Base-by-base conservation (phyloP, 92 coral and sea anemone species). In the Porites cylindrica region DNA sequence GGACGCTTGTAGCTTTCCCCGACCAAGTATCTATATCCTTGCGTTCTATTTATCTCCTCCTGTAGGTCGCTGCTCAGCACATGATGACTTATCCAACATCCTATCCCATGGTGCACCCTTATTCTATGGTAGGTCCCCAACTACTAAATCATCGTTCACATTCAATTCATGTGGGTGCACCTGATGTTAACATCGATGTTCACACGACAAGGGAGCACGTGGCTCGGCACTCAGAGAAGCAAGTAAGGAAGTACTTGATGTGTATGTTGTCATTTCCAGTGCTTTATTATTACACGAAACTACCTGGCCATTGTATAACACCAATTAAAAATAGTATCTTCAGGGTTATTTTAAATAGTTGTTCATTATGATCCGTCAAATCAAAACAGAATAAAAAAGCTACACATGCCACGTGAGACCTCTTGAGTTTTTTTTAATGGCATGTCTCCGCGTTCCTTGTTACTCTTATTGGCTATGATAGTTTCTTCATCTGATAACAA, bases 141-240 rank as follows among this genome's bases (percentile, higher is more conserved):
- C 56, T 58, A 38, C 60, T 73, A 51, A 51, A 70, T 3, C 98
- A 79, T 52, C 94, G 96, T 7, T 91, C 97, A 0, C 96, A 94
- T 54, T 91, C 94, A 67, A 95, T 97, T 75, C 99, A 97, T 60
- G 98, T 97, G 68, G 99, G 99, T 64, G 93, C 99, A 11, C 99
- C 99, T n/a, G 90, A 81, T 64, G 99, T 97, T 20, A 95, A 93
- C 43, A 96, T 97, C 61, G 99, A 97, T 72, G 98, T 97, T 17
- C 97, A 97, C 69, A 96, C 99, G 0, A 95, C 98, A 60, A 94
- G 98, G 52, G 89, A 89, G 60, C 93, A 94, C 71, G 93, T 90
- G 4, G 95, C 95, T 16, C 91, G 83, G 73, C 88, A 76, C 21
- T 93, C 94, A 50, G 93, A 88, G 13, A 80, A 82, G 51, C 66